Percentiles rank a stretch among this genome's conserved stretches.
phyloP scores from a whole-genome alignment of 2,797 vertebrate genomes.

The Balearica regulorum region DNA sequence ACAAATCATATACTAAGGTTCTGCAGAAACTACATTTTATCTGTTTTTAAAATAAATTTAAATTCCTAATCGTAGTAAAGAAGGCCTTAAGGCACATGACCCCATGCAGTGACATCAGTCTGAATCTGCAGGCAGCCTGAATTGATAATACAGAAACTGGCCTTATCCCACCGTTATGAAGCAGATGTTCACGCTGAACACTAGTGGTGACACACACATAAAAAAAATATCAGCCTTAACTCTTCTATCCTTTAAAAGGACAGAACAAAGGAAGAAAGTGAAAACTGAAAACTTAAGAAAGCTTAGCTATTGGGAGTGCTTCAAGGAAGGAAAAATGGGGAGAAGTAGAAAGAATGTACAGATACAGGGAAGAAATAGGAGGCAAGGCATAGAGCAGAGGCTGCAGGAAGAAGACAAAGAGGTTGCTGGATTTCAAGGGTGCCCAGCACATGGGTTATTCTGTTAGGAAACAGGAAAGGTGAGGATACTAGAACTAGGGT shows the following conservation, averaged over 20 bases:
- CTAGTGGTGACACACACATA: not conserved
- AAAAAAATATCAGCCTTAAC: not conserved
- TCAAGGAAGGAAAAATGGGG: not conserved
- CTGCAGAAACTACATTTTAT: not conserved
- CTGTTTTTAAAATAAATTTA: slow-evolving; percentile 8
- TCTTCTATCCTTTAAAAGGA: not conserved
- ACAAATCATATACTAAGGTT: not conserved
- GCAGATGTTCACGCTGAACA: not conserved
- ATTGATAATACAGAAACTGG: not conserved
- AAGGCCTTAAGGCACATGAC: not conserved
- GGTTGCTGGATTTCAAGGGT: not conserved
- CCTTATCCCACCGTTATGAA: not conserved
- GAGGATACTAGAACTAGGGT: not conserved
- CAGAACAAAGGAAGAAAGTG: not conserved
- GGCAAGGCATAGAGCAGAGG: not conserved
- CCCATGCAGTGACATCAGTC: not conserved
- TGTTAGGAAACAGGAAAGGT: not conserved
- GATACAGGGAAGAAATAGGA: not conserved
- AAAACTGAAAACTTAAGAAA: not conserved
- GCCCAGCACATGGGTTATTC: not conserved
- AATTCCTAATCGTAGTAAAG: not conserved
- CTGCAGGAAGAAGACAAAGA: not conserved
- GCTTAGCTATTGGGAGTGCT: not conserved
- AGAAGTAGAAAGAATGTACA: not conserved
- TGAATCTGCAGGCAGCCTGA: slow-evolving; percentile 6